Conservation (phyloP, 2,113 vertebrate genomes). For the Triplophysa siluroides region DNA sequence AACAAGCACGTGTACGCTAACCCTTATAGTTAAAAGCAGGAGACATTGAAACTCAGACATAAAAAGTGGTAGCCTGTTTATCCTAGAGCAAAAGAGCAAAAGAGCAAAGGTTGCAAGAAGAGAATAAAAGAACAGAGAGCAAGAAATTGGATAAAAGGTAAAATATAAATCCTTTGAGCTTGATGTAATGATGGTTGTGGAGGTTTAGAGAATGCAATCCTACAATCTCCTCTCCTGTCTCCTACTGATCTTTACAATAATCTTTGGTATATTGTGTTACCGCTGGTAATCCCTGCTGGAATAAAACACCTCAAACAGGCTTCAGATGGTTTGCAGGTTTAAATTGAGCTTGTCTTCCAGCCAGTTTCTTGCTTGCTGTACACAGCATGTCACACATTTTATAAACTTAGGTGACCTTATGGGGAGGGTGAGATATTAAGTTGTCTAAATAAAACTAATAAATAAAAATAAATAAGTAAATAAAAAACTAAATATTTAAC, state of each 20-base stretch:
- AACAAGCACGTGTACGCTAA: constrained; percentile 15
- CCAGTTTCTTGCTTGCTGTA: no score
- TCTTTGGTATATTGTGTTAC: background rate
- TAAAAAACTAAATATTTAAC: no score
- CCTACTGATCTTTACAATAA: background rate
- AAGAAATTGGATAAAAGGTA: constrained; percentile 28
- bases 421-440: no score
- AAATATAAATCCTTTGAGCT: constrained; percentile 2
- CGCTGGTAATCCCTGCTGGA: background rate
- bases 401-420: no score
- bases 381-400: no score
- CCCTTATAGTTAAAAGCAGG: constrained; percentile 39
- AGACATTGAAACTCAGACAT: constrained; percentile 37
- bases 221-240: background rate
- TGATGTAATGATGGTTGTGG: constrained; percentile 6
- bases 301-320: no score
- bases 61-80: background rate
- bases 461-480: no score
- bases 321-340: no score
- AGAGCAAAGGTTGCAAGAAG: constrained; percentile 1
- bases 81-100: background rate
- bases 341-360: background rate
- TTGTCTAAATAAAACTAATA: no score
- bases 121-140: background rate
- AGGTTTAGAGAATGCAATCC: background rate